Evolutionary conservation across 2,888 invertebrate species (phyloP).

Genomic region (Lysandra bellargus): DNA sequence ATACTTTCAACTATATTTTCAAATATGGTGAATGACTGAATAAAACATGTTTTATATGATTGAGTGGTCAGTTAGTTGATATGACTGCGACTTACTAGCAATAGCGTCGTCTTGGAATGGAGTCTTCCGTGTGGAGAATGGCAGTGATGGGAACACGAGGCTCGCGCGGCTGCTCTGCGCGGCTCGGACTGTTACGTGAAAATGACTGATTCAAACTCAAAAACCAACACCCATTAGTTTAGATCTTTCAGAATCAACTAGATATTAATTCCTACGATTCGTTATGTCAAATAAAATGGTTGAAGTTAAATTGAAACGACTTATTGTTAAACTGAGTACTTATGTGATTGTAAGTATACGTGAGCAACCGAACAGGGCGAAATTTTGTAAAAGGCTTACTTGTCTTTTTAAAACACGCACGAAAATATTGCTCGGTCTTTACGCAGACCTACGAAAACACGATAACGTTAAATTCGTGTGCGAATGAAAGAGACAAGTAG

Average conservation of each 20-base stretch:
- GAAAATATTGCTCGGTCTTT: no score
- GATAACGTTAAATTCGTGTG: no score
- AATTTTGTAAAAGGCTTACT: not conserved
- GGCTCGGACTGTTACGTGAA: conserved; percentile 62
- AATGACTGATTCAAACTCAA: conserved; percentile 38
- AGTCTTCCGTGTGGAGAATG: conserved; percentile 79
- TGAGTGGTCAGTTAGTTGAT: not conserved
- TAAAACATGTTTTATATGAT: not conserved
- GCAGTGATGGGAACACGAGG: conserved; percentile 87
- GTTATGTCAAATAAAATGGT: not conserved
- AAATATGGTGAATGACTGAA: not conserved
- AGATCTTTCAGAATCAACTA: not conserved
- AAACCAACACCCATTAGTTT: not conserved
- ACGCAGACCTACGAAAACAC: no score
- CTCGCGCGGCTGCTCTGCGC: conserved; percentile 88
- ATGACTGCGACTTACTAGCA: conserved; percentile 63
- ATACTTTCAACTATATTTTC: not conserved
- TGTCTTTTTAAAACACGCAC: no score
- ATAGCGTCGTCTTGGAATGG: conserved; percentile 77
- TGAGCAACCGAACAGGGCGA: not conserved
- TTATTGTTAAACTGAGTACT: not conserved
- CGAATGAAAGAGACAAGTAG: no score
- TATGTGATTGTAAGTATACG: not conserved
- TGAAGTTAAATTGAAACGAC: not conserved
- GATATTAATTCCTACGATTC: not conserved